These are phyloP conservation scores for Drosophila gunungcola DNA, from an alignment of 1,140 invertebrate genomes.

Conservation along the genomic window DNA sequence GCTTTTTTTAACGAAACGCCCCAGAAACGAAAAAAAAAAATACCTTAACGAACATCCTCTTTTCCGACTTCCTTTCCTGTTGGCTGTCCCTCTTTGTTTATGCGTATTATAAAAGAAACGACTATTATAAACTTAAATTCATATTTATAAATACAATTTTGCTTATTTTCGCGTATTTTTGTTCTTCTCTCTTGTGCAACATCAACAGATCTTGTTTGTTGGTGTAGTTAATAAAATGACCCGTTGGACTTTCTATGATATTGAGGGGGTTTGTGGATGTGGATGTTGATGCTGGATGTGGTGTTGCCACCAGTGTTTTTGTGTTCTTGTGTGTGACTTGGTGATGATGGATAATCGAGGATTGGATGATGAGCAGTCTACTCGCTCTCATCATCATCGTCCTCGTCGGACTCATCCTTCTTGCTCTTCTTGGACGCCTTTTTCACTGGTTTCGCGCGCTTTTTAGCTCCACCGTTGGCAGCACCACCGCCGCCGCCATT, in stretches of 20 bases:
- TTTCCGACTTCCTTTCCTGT: constrained; percentile 16
- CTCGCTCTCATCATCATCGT: constrained; percentile 83
- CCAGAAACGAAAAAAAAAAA: constrained; percentile 27
- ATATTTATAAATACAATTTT: constrained; percentile 77
- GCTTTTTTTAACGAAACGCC: background rate
- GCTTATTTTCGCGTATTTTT: constrained; percentile 50
- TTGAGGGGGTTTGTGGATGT: constrained; percentile 8
- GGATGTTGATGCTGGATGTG: constrained; percentile 9
- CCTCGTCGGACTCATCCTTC: constrained; percentile 84
- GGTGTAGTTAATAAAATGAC: constrained; percentile 1
- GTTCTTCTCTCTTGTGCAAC: constrained; percentile 17
- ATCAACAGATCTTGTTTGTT: constrained; percentile 16
- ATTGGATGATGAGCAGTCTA: constrained; percentile 26
- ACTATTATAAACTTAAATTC: constrained; percentile 79
- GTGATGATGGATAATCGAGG: constrained; percentile 39
- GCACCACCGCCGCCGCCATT: constrained; percentile 87
- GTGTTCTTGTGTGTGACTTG: constrained; percentile 37
- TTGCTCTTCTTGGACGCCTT: constrained; percentile 84
- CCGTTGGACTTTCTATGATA: constrained; percentile 4
- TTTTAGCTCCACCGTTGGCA: constrained; percentile 85
- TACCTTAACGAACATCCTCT: constrained; percentile 9
- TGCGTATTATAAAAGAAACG: constrained; percentile 68
- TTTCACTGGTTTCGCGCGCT: constrained; percentile 84
- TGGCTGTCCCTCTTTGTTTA: constrained; percentile 49
- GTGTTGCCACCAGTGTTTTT: constrained; percentile 18